Base-by-base conservation (phyloP, 2,797 vertebrate genomes). In the Centroberyx gerrardi region DNA sequence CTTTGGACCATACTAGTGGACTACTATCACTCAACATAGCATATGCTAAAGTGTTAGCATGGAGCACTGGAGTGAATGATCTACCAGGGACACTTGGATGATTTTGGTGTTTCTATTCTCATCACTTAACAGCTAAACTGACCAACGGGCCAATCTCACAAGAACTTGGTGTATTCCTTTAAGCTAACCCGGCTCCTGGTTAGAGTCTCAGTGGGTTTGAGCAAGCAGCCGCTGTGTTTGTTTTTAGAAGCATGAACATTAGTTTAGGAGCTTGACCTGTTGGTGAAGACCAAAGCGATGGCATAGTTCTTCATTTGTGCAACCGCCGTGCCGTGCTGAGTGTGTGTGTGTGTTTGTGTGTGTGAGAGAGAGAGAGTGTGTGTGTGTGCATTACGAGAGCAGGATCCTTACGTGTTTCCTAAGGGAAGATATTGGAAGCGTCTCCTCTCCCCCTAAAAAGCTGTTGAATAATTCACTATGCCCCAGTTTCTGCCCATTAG, bases 401-500 rank as follows among this genome's bases (percentile, higher is more conserved):
- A 64, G 70, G 76, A 82, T 85, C 79, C 72, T 86, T 81, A 59
- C 52, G 8, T 89, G 87, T 90, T 65, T 92, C 87, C 83, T 83
- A 52, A 82, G 87, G 89, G 89, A 87, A 82, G 81, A 86, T 89
- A 90, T 87, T 83, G 87, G 91, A 91, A 92, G 84, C 76, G 9
- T 93, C 92, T 93, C 78, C 91, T 94, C 90, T 92, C 82, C 84
- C 92, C 83, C 90, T 93, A 94, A 94, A 93, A 93, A 89, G 87
- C 88, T 94, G 78, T 78, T 95, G 93, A 95, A 95, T 95, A 90
- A 95, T 95, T 95, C 92, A 95, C 90, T 54, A 81, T 90, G 95
- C 91, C 93, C 93, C 91, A 94, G 92, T 95, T 95, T 94, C 89
- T 93, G 88, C 92, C 94, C 93, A 95, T 95, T 95, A 94, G 90